Percentiles rank a stretch among this genome's conserved stretches.
Conservation (phyloP, 2,888 invertebrate species). For the Temnothorax unifasciatus region DNA sequence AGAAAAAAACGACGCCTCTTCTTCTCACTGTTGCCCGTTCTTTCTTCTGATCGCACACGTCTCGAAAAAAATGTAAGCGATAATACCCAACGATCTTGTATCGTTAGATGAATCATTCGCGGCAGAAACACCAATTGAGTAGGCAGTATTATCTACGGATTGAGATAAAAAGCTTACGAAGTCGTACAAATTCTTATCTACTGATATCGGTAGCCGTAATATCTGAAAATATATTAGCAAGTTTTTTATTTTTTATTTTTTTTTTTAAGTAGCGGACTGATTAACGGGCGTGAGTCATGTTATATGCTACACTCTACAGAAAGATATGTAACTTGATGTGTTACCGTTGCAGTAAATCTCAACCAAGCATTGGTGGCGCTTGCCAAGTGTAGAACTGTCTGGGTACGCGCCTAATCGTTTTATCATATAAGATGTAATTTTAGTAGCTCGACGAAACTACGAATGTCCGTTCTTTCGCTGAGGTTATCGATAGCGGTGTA, state of each 20-base stretch:
- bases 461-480: conserved; percentile 9
- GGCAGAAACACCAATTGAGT: not conserved
- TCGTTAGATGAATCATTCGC: not conserved
- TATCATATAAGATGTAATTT: conserved; percentile 26
- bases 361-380: conserved; percentile 13
- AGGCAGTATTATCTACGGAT: conserved; percentile 12
- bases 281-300: conserved; percentile 42
- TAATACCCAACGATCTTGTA: not conserved
- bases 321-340: conserved; percentile 69
- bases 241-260: conserved; percentile 33
- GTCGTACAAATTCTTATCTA: conserved; percentile 39
- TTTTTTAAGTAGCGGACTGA: conserved; percentile 18
- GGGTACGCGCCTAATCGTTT: conserved; percentile 28
- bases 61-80: not conserved
- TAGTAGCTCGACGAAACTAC: conserved; percentile 21
- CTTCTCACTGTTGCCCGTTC: conserved; percentile 31
- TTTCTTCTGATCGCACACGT: not conserved
- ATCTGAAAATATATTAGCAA: conserved; percentile 49
- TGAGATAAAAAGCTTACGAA: conserved; percentile 32
- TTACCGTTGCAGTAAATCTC: conserved; percentile 70
- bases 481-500: conserved; percentile 10
- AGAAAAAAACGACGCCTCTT: not conserved
- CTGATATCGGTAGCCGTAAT: conserved; percentile 62
- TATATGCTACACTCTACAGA: conserved; percentile 52
- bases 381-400: conserved; percentile 29